Base-by-base conservation (phyloP, 2,888 invertebrate genomes). In the Drosophila putrida region DNA sequence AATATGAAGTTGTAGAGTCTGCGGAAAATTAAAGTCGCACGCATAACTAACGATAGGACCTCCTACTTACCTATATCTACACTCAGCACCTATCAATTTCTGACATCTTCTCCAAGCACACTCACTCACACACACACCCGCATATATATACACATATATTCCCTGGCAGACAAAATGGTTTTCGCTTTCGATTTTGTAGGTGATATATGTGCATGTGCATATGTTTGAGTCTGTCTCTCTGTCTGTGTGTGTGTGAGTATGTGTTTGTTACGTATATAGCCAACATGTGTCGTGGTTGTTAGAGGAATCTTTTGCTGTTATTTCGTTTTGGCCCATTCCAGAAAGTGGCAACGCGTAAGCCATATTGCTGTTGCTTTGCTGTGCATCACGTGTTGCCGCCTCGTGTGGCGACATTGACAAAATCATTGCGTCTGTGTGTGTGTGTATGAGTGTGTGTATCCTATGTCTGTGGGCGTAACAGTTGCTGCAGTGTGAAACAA, bases 171-270 rank as follows among this genome's bases (percentile, higher is more conserved):
- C 75, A 69, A 49, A 67, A 68, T 69, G 71, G 64, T 31, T 89
- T 89, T 89, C 90, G 90, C 83, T 83, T 83, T 83, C 83, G 86
- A 88, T 83, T 85, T 89, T 88, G 75, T 72, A 63, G 87, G 50
- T 74, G 65, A 53, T 28, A 9, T 5, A n/a, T 46, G 28, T 31
- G 6, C n/a, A 27, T 28, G 0, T 15, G 25, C 11, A 31, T 31
- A 6, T 6, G 11, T 49, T 4, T 27, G 13, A 33, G 20, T 11
- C 31, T 33, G 41, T 33, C 20, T n/a, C n/a, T n/a, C n/a, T n/a
- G 43, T 20, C 31, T 20, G 25, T 46, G 38, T 25, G 10, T 25
- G n/a, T 33, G n/a, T 38, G 47, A 36, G 9, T 11, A 11, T 15
- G 11, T 47, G 15, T 33, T 1, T 49, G 49, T 35, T 35, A 25